Evolutionary conservation across 2,888 invertebrate genomes (phyloP).

Genomic region (Caenorhabditis sp.): DNA sequence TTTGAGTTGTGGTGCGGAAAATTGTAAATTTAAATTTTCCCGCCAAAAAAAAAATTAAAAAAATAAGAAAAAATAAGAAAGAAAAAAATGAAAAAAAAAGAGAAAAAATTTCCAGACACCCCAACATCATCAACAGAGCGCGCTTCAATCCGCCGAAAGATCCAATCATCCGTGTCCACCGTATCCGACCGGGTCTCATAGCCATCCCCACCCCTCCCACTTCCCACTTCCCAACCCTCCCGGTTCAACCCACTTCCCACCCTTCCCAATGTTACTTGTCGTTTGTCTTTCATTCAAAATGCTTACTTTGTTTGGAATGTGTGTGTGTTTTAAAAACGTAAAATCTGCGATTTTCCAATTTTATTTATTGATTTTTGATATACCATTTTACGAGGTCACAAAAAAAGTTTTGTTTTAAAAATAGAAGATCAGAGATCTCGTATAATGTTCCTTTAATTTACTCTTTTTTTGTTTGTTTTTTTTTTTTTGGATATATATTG

Average conservation of each 20-base stretch:
- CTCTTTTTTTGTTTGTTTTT: neutral
- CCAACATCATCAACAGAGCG: constrained; percentile 29
- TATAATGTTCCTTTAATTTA: neutral
- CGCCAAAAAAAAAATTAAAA: no score
- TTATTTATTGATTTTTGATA: neutral
- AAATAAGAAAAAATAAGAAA: no score
- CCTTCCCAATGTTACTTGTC: neutral
- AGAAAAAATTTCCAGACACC: constrained; percentile 26
- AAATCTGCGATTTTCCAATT: neutral
- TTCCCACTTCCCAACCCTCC: neutral
- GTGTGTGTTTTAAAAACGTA: neutral
- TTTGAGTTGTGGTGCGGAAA: no score
- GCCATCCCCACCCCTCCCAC: neutral
- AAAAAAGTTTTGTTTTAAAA: neutral
- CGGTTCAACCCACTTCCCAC: neutral
- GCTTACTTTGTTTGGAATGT: neutral
- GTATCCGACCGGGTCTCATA: constrained; percentile 27
- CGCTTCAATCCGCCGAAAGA: constrained; percentile 25
- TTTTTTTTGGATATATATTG: neutral
- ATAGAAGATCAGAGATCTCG: neutral
- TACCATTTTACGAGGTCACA: neutral
- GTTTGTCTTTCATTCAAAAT: neutral
- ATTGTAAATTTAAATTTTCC: no score
- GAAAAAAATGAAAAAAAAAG: no score
- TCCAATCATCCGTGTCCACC: constrained; percentile 37